Conservation (phyloP, 2,113 vertebrate genomes). For the cattle (Bos taurus) region ARS-UCD2.0 NC_037348.1:25369501-25370000, state of each 20-base stretch:
- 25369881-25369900: background rate
- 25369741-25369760: too few relatives aligned
- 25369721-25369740: background rate
- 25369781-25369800: background rate
- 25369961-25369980: background rate
- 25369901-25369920: background rate
- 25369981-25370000: background rate
- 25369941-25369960: background rate
- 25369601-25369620: background rate
- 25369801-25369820: too few relatives aligned
- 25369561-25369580: rapidly evolving
- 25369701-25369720: background rate
- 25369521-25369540: too few relatives aligned
- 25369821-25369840: background rate
- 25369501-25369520: rapidly evolving
- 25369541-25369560: background rate
- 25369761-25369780: background rate
- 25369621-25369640: background rate
- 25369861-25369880: background rate
- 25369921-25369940: background rate
- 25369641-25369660: background rate
- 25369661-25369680: background rate
- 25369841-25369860: background rate
- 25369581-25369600: background rate
- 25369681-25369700: background rate